These are phyloP conservation scores for Musca domestica DNA, from an alignment of 1,140 invertebrate species.

Conservation along the genomic window DNA sequence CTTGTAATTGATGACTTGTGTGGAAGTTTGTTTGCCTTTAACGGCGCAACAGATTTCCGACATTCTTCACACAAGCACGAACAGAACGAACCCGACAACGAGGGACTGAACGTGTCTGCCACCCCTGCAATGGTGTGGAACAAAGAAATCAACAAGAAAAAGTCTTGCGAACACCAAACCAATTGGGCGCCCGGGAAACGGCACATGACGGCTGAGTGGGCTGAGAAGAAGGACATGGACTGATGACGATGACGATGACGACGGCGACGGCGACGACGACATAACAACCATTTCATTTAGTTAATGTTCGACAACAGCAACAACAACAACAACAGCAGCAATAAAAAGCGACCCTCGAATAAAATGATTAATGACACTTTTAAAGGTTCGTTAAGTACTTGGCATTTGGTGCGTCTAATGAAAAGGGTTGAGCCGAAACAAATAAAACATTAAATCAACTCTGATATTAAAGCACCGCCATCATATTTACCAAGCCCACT, in stretches of 20 bases:
- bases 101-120: not conserved
- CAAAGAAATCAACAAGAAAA: constrained; percentile 4
- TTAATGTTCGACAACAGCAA: not conserved
- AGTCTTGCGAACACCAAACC: not conserved
- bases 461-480: not conserved
- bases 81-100: no score
- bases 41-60: constrained; percentile 9
- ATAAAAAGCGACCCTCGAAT: not conserved
- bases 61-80: no score
- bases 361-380: constrained; percentile 21
- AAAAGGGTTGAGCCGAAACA: not conserved
- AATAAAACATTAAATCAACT: constrained; percentile 5
- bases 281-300: not conserved
- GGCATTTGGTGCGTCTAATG: not conserved
- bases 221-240: no score
- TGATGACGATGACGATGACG: no score
- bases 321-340: not conserved
- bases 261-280: no score
- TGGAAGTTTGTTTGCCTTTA: constrained; percentile 6
- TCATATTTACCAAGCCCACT: no score
- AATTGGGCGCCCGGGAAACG: not conserved
- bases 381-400: constrained; percentile 19
- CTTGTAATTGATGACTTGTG: constrained; percentile 19
- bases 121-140: not conserved
- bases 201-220: no score